A percentile compares a stretch with the other conserved stretches of the same genome.
phyloP scores from a whole-genome alignment of 2,888 invertebrate genomes.

The Athetis lepigone region DNA sequence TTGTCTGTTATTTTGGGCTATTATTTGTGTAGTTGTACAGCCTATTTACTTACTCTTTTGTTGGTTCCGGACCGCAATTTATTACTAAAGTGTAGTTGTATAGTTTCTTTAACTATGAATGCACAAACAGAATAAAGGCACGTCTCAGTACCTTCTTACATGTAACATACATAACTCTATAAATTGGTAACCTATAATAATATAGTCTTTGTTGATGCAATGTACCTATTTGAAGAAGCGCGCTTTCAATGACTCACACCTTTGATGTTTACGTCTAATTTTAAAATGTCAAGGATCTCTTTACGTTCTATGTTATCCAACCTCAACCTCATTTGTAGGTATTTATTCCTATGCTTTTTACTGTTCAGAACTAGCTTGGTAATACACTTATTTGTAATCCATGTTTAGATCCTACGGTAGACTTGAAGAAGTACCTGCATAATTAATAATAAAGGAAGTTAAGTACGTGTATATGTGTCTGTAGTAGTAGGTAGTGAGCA shows the following conservation, averaged over 20 bases:
- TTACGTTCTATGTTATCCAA: conserved; percentile 51
- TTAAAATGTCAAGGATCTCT: conserved; percentile 58
- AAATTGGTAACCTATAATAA: conserved; percentile 22
- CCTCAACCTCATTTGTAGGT: conserved; percentile 44
- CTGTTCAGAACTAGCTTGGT: conserved; percentile 9
- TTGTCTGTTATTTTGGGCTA: conserved; percentile 64
- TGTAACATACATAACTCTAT: conserved; percentile 11
- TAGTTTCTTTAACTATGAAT: no score
- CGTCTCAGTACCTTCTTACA: no score
- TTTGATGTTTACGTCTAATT: conserved; percentile 52
- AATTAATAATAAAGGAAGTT: conserved; percentile 23
- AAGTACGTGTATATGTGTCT: conserved; percentile 21
- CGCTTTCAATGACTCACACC: conserved; percentile 58
- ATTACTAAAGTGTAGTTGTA: conserved; percentile 31
- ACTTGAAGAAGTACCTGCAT: conserved; percentile 11
- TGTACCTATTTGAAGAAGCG: conserved; percentile 52
- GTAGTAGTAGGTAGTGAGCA: conserved; percentile 61
- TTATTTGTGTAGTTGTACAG: conserved; percentile 53
- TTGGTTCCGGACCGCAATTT: conserved; percentile 33
- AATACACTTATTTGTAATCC: no score
- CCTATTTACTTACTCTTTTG: conserved; percentile 24
- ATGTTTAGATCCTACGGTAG: conserved; percentile 14
- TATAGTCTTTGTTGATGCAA: conserved; percentile 45
- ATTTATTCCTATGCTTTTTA: conserved; percentile 26
- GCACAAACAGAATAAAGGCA: no score